These are phyloP conservation scores for Heliconius erato DNA, from an alignment of 2,888 invertebrate genomes.

Conservation along the genomic window DNA sequence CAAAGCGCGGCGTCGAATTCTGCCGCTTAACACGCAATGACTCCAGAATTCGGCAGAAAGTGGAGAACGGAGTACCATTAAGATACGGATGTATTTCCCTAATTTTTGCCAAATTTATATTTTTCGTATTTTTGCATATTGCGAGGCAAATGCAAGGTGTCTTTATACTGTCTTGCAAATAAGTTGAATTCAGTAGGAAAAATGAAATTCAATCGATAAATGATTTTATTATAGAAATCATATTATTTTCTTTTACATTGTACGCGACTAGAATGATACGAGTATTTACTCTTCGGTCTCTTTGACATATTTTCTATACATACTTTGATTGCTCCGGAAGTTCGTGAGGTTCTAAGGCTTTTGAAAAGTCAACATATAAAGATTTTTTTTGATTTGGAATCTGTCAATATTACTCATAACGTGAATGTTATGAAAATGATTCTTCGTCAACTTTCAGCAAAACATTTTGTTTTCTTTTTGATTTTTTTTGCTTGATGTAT, in stretches of 20 bases:
- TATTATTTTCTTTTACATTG: neutral
- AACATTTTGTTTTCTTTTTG: too few species aligned
- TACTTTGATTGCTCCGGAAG: conserved; percentile 2
- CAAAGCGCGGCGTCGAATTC: too few species aligned
- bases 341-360: conserved; percentile 7
- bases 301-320: neutral
- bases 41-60: too few species aligned
- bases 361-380: neutral
- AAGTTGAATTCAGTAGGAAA: neutral
- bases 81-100: too few species aligned
- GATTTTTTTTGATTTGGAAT: neutral
- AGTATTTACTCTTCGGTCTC: neutral
- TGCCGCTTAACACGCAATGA: too few species aligned
- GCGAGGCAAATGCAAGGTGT: neutral
- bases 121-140: neutral
- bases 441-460: too few species aligned
- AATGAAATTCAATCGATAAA: neutral
- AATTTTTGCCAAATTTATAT: neutral
- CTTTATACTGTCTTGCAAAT: neutral
- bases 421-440: too few species aligned
- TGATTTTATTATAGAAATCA: neutral
- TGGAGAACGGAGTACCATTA: too few species aligned
- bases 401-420: neutral
- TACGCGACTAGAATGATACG: neutral
- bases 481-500: too few species aligned